Evolutionary conservation across 2,888 invertebrate species (phyloP).

Genomic region (Luperina nickerlii): DNA sequence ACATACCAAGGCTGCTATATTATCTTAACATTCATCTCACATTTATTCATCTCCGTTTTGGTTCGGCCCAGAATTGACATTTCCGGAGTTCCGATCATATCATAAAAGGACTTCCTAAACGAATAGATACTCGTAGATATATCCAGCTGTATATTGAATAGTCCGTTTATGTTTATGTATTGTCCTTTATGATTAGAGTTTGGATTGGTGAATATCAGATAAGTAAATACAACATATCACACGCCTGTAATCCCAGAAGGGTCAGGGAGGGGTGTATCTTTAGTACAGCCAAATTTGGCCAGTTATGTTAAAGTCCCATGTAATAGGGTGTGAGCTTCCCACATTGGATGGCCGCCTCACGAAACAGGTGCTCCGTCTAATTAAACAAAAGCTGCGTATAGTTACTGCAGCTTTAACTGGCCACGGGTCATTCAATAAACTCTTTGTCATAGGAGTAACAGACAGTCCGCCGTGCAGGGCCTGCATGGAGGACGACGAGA

Average conservation of each 20-base stretch:
- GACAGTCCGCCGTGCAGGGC: no score
- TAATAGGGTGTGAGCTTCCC: not conserved
- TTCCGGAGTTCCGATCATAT: constrained; percentile 50
- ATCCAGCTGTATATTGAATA: constrained; percentile 15
- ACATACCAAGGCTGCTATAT: constrained; percentile 2
- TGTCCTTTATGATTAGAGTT: constrained; percentile 7
- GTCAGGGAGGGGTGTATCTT: not conserved
- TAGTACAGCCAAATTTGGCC: not conserved
- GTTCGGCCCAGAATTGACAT: constrained; percentile 45
- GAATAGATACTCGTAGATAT: constrained; percentile 9
- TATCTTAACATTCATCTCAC: constrained; percentile 45
- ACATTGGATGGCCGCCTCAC: no score
- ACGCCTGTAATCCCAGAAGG: not conserved
- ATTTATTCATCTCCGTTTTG: constrained; percentile 53
- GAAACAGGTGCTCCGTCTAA: no score
- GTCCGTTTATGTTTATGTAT: constrained; percentile 12
- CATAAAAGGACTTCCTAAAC: constrained; percentile 51
- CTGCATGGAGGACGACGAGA: no score
- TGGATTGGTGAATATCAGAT: not conserved
- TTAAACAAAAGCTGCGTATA: no score
- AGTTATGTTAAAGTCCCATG: not conserved
- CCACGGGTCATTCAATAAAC: no score
- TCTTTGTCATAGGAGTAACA: no score
- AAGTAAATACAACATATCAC: not conserved
- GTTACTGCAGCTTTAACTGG: no score